Evolutionary conservation across 1,140 invertebrate genomes (phyloP).

Genomic region (Conus betulinus): DNA sequence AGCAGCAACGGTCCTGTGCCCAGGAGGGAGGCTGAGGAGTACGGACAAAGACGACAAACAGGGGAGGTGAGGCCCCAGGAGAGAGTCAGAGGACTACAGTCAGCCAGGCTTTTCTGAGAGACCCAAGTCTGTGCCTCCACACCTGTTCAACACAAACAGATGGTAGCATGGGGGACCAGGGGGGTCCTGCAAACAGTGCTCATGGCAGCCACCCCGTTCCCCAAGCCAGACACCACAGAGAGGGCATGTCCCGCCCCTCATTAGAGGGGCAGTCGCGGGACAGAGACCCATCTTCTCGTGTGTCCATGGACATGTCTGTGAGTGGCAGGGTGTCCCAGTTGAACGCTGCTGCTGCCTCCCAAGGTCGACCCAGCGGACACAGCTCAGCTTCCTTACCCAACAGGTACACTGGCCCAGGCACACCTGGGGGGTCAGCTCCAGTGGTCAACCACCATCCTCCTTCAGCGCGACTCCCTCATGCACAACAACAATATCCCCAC

Average conservation of each 20-base stretch:
- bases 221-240: slow-evolving; percentile 32
- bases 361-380: slow-evolving; percentile 46
- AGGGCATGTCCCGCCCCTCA: background rate
- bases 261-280: background rate
- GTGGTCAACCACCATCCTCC: background rate
- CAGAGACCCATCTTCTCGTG: background rate
- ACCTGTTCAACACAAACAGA: slow-evolving; percentile 53
- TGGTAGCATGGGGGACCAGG: background rate
- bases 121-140: slow-evolving; percentile 63
- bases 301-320: background rate
- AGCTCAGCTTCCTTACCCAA: slow-evolving; percentile 1
- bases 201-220: slow-evolving; percentile 40
- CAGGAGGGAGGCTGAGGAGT: background rate
- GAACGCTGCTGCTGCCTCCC: background rate
- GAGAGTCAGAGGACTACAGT: slow-evolving; percentile 9
- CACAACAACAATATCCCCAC: background rate
- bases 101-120: slow-evolving; percentile 43
- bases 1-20: slow-evolving; percentile 5
- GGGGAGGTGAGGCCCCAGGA: background rate
- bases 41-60: background rate
- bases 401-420: slow-evolving; percentile 11
- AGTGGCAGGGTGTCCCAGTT: background rate
- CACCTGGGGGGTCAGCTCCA: background rate
- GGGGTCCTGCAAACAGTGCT: background rate
- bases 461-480: background rate